Evolutionary conservation across 2,888 invertebrate species (phyloP), one percentile per base, ranked within the genome.

Genomic region (Cecidostiba fungosa): DNA sequence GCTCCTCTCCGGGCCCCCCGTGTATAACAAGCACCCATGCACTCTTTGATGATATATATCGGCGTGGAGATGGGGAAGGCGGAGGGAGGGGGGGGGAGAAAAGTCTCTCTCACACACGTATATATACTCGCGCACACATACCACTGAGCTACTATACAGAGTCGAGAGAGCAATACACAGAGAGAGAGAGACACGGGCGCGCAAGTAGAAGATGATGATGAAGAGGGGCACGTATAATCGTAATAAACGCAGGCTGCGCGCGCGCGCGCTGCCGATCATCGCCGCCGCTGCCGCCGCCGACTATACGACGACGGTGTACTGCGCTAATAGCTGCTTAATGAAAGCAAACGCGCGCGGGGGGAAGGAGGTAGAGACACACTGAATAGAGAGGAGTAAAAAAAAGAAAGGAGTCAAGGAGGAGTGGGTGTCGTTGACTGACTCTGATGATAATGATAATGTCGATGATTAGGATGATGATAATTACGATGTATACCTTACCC

Each of bases 41-140:
- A 80, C 84, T 84, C 84, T 79, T 82, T 43, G 74, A 83, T 83
- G 79, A 84, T 83, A 77, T 83, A 86, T 73, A 84, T 86, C 78
- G 70, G 47, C 54, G 69, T 36, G 59, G 72, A 76, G 76, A 80
- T 50, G 79, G 69, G 54, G 54, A 59, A 59, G n/a, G n/a, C n/a
- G 10, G n/a, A n/a, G 14, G 29, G 50, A 14, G 50, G 32, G n/a
- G 26, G 59, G 43, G 77, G 74, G 72, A 83, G 82, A 80, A 81
- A 77, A 85, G 77, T 78, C 78, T 82, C 69, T 73, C 81, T 16
- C 39, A 23, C 72, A 8, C 70, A 16, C 19, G n/a, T 54, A 32
- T 32, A 10, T 32, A 19, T 3, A n/a, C 3, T 2, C 29, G 2
- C 47, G n/a, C 6, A 70, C 32, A 79, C 50, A 29, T 54, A 29